Conservation (phyloP, 1,140 invertebrate genomes). For the Pentalonia nigronervosa region DNA sequence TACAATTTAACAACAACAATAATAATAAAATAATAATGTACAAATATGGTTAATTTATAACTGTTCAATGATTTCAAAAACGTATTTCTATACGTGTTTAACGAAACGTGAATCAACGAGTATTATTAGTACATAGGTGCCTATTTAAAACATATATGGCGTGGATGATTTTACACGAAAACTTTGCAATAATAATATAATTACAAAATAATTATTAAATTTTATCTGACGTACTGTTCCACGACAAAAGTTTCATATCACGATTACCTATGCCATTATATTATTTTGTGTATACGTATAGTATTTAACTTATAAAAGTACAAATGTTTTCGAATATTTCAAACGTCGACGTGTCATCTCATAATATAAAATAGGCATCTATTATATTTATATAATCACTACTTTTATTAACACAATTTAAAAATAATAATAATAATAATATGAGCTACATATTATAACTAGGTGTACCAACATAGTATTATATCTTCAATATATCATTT, state of each 20-base stretch:
- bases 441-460: too few relatives aligned
- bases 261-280: not conserved
- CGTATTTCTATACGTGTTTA: not conserved
- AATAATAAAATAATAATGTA: not conserved
- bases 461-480: too few relatives aligned
- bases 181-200: not conserved
- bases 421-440: not conserved
- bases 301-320: not conserved
- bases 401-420: not conserved
- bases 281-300: not conserved
- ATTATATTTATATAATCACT: not conserved
- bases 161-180: not conserved
- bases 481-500: not conserved
- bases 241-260: not conserved
- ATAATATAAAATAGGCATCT: not conserved
- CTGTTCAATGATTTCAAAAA: conserved; percentile 5
- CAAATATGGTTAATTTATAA: conserved; percentile 43
- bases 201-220: not conserved
- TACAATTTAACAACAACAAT: not conserved
- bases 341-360: not conserved
- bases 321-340: not conserved
- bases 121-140: not conserved
- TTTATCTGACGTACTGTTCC: not conserved
- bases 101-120: not conserved
- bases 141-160: not conserved